phyloP scores from a whole-genome alignment of 2,797 vertebrate species.

The Syngnathus acus region DNA sequence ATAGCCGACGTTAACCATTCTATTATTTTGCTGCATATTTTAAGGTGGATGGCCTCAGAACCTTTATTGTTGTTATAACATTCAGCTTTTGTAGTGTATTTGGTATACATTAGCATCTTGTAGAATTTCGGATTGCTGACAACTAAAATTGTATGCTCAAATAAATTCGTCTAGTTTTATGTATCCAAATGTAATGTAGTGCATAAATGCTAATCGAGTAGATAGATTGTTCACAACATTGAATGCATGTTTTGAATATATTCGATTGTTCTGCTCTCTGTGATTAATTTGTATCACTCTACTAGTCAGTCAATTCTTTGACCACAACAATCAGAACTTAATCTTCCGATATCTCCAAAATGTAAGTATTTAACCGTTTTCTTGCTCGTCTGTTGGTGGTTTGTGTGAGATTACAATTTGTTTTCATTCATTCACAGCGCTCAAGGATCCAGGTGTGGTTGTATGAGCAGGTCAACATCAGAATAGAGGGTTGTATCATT shows the following conservation, averaged over 20 bases:
- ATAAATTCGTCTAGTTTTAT: no score
- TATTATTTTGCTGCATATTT: not conserved
- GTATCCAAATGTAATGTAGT: no score
- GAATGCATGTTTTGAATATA: no score
- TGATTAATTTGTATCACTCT: not conserved
- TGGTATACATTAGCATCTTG: no score
- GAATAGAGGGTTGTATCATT: slow-evolving; percentile 98
- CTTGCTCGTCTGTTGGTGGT: not conserved
- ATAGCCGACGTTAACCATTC: slow-evolving; percentile 6
- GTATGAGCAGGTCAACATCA: slow-evolving; percentile 97
- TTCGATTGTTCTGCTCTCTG: not conserved
- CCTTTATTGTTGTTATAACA: not conserved
- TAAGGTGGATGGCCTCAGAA: not conserved
- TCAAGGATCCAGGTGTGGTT: slow-evolving; percentile 97
- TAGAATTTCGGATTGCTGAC: no score
- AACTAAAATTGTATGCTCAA: no score
- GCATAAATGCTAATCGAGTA: no score
- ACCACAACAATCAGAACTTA: slow-evolving; percentile 79
- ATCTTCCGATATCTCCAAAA: slow-evolving; percentile 98
- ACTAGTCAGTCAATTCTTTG: slow-evolving; percentile 55
- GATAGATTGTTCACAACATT: not conserved
- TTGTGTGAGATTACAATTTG: not conserved
- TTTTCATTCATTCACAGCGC: slow-evolving; percentile 62
- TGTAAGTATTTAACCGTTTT: slow-evolving; percentile 69
- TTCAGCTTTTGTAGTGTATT: not conserved